Conservation (phyloP, 2,113 vertebrate genomes). For the Eudyptes chrysolophus region DNA sequence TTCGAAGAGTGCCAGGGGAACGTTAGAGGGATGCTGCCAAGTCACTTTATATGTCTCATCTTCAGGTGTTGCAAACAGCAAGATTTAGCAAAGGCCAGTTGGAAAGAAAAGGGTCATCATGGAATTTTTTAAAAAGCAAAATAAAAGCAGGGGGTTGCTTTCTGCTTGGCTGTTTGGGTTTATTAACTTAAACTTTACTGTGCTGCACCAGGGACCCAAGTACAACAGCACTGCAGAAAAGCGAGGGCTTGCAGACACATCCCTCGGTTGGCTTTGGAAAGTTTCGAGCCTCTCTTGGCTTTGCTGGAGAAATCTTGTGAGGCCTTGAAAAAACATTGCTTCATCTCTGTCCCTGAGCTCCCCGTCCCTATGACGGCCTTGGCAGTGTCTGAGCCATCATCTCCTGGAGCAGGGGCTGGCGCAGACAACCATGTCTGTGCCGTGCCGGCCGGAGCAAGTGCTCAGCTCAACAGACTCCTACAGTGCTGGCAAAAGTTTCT, state of each 20-base stretch:
- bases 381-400: constrained; percentile 11
- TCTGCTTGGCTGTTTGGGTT: neutral
- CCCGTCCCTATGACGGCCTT: neutral
- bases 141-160: neutral
- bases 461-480: neutral
- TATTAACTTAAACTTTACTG: neutral
- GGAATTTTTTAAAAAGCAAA: neutral
- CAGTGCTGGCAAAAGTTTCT: neutral
- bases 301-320: neutral
- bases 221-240: neutral
- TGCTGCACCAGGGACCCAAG: neutral
- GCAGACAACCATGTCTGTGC: neutral
- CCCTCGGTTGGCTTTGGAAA: neutral
- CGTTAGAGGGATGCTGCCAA: neutral
- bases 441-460: accelerated
- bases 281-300: neutral
- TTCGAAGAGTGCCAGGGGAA: neutral
- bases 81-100: neutral
- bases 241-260: neutral
- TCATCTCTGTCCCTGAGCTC: constrained; percentile 5
- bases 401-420: neutral
- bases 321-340: neutral
- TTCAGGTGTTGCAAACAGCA: neutral
- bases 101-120: neutral
- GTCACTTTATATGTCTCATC: neutral